A percentile compares a stretch with the other conserved stretches of the same genome.
Evolutionary conservation across 2,797 vertebrate species (phyloP).

Genomic region (Rhodeus uyekii): DNA sequence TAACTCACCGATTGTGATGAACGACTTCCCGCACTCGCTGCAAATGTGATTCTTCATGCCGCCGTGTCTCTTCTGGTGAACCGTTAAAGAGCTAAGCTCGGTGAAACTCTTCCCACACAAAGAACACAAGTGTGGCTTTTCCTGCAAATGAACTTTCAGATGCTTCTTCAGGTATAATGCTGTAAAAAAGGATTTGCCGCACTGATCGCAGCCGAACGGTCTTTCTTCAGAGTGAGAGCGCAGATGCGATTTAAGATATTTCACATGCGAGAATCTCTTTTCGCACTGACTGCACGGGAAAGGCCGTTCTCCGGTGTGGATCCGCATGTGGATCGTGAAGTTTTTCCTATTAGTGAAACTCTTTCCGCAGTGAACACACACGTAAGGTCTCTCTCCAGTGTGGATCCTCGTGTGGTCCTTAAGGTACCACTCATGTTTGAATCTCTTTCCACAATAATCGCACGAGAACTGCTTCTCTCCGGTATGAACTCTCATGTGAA

Average conservation of each 20-base stretch:
- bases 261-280: background rate
- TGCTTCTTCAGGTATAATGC: background rate
- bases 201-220: background rate
- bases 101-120: constrained; percentile 7
- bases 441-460: background rate
- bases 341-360: background rate
- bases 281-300: background rate
- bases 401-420: background rate
- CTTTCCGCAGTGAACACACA: background rate
- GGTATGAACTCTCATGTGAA: background rate
- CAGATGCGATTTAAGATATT: background rate
- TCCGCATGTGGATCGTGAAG: background rate
- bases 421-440: background rate
- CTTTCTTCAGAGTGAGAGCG: background rate
- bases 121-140: background rate
- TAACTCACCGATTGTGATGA: background rate
- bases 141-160: background rate
- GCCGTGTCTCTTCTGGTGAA: background rate
- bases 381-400: background rate
- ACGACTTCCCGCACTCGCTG: constrained; percentile 2
- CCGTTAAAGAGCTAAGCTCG: background rate
- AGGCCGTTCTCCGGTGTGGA: background rate
- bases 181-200: background rate
- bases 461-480: background rate
- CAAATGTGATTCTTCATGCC: constrained; percentile 16